phyloP scores from a whole-genome alignment of 2,797 vertebrate species.

The Xiphorhynchus erythropygius region DNA sequence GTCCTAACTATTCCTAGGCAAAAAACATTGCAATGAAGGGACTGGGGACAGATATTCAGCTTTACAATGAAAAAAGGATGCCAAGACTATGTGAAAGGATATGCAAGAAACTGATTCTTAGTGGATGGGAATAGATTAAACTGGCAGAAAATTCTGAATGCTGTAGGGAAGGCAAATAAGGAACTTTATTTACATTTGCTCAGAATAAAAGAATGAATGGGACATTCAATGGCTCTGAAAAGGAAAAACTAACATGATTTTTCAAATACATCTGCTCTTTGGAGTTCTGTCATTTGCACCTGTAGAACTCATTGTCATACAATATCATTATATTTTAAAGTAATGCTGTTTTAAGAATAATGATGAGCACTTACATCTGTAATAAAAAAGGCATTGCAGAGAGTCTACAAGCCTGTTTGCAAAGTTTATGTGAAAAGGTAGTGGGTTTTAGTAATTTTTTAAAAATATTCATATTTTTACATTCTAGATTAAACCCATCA shows the following conservation, averaged over 20 bases:
- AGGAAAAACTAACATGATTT: neutral
- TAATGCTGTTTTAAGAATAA: neutral
- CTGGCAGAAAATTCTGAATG: neutral
- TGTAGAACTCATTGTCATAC: neutral
- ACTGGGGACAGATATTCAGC: neutral
- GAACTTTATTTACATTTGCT: constrained; percentile 36
- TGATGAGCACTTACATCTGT: neutral
- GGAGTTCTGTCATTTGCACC: neutral
- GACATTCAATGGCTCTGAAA: neutral
- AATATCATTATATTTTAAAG: neutral
- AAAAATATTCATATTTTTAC: neutral
- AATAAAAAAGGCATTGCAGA: neutral
- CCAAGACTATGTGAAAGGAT: constrained; percentile 4
- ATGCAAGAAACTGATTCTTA: neutral
- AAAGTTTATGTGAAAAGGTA: neutral
- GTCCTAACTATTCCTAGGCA: neutral
- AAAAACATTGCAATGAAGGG: neutral
- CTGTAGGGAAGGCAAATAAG: neutral
- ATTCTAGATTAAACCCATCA: neutral
- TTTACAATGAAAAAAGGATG: neutral
- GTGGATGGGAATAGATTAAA: constrained; percentile 17
- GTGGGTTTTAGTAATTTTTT: neutral
- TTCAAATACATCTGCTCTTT: neutral
- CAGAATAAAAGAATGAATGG: constrained; percentile 9
- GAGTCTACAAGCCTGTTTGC: neutral